A percentile compares a stretch with the other conserved stretches of the same genome.
Conservation (phyloP, 2,888 invertebrate genomes). For the Tribolium freemani region DNA sequence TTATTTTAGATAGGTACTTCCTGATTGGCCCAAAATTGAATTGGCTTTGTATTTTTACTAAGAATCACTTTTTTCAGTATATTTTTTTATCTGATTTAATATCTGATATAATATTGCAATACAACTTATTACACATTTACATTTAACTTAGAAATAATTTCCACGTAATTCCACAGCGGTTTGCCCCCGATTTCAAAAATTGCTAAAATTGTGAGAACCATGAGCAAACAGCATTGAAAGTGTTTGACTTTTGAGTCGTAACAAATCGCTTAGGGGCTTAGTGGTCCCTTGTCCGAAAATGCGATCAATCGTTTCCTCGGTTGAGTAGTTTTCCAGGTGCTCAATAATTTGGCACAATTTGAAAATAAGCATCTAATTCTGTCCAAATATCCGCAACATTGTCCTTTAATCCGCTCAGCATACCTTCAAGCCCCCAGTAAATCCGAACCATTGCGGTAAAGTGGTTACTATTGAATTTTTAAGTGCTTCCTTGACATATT, state of each 20-base stretch:
- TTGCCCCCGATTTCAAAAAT: too few relatives aligned
- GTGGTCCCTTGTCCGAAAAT: not conserved
- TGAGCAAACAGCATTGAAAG: not conserved
- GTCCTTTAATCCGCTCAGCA: constrained; percentile 57
- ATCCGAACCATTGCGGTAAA: constrained; percentile 45
- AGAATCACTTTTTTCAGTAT: too few relatives aligned
- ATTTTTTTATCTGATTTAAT: too few relatives aligned
- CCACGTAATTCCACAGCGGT: too few relatives aligned
- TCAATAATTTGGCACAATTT: constrained; percentile 37
- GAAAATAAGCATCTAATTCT: constrained; percentile 50
- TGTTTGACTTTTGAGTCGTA: constrained; percentile 8
- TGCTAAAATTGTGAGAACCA: too few relatives aligned
- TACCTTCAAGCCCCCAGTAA: constrained; percentile 9
- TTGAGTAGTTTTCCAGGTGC: constrained; percentile 53
- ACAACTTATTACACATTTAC: too few relatives aligned
- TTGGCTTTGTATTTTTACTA: too few relatives aligned
- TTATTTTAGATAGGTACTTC: too few relatives aligned
- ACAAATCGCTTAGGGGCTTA: constrained; percentile 11
- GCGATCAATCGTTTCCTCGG: constrained; percentile 11
- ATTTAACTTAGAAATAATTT: too few relatives aligned
- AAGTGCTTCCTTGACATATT: constrained; percentile 57
- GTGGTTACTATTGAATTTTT: constrained; percentile 50
- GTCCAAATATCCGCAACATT: constrained; percentile 54
- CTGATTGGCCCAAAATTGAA: too few relatives aligned
- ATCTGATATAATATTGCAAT: too few relatives aligned